Evolutionary conservation across 2,113 vertebrate genomes (phyloP).

Genomic region (Arvicanthis niloticus): DNA sequence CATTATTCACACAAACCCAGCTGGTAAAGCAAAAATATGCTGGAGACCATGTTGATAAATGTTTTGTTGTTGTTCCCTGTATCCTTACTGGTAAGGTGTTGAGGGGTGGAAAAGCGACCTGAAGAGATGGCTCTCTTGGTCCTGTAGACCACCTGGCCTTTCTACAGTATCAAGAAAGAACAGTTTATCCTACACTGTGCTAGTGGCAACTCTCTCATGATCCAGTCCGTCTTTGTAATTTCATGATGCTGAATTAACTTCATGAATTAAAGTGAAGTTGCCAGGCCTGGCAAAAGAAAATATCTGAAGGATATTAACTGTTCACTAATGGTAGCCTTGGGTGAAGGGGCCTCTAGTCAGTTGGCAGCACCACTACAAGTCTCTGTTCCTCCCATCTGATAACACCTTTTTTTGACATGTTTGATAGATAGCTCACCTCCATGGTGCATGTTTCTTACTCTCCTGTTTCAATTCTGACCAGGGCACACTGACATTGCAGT

Average conservation of each 20-base stretch:
- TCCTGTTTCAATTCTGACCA: background rate
- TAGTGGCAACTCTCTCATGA: accelerated
- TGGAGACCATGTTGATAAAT: background rate
- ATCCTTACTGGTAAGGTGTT: slow-evolving; percentile 1
- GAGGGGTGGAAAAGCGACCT: background rate
- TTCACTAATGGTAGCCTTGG: background rate
- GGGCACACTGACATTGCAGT: accelerated
- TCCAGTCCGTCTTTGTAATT: background rate
- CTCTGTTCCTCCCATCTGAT: background rate
- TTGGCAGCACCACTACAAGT: background rate
- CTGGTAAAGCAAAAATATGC: slow-evolving; percentile 56
- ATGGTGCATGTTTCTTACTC: accelerated
- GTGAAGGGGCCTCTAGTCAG: background rate
- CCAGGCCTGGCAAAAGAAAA: background rate
- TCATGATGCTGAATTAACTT: slow-evolving; percentile 25
- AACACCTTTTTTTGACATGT: background rate
- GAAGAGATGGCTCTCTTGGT: too few relatives aligned
- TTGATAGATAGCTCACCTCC: background rate
- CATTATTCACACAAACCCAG: slow-evolving; percentile 53
- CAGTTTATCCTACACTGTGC: background rate
- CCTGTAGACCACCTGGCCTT: background rate
- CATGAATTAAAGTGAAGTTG: background rate
- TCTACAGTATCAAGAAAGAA: slow-evolving; percentile 32
- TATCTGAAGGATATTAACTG: background rate
- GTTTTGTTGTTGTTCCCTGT: slow-evolving; percentile 19